Conservation (phyloP, 2,888 invertebrate genomes). For the Drosophila picticornis region DNA sequence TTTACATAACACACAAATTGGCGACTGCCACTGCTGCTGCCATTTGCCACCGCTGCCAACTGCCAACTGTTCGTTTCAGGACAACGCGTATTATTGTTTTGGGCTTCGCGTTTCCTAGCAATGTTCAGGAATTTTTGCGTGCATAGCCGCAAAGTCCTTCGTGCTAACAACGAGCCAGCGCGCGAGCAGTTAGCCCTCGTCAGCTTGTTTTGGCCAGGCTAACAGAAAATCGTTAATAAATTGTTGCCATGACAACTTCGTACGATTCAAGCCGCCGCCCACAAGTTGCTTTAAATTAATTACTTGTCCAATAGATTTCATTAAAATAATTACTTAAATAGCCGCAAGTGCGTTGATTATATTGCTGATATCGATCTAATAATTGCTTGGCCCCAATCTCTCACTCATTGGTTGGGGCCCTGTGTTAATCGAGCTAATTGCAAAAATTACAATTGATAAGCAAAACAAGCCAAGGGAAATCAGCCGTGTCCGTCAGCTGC, state of each 20-base stretch:
- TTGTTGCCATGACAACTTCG: conserved; percentile 61
- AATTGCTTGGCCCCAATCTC: conserved; percentile 18
- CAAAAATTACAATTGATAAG: conserved; percentile 71
- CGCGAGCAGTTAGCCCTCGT: conserved; percentile 46
- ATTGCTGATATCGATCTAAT: conserved; percentile 61
- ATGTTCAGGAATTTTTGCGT: conserved; percentile 73
- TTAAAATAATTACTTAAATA: conserved; percentile 51
- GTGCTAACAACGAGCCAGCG: conserved; percentile 50
- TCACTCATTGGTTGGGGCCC: conserved; percentile 19
- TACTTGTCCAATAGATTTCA: conserved; percentile 38
- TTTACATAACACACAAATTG: conserved; percentile 54
- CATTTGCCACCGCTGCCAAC: conserved; percentile 72
- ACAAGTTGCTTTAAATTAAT: conserved; percentile 44
- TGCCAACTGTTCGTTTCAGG: conserved; percentile 70
- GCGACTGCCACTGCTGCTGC: conserved; percentile 65
- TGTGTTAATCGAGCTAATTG: conserved; percentile 82
- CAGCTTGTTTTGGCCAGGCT: conserved; percentile 67
- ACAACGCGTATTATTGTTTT: conserved; percentile 69
- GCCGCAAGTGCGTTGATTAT: conserved; percentile 45
- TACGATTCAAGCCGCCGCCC: conserved; percentile 1
- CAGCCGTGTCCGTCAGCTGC: conserved; percentile 40
- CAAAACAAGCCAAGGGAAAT: conserved; percentile 17
- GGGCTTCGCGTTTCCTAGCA: conserved; percentile 83
- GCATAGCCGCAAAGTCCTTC: conserved; percentile 43
- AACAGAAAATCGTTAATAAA: conserved; percentile 69